Conservation (phyloP, 2,113 vertebrate species). For the Pipra filicauda region DNA sequence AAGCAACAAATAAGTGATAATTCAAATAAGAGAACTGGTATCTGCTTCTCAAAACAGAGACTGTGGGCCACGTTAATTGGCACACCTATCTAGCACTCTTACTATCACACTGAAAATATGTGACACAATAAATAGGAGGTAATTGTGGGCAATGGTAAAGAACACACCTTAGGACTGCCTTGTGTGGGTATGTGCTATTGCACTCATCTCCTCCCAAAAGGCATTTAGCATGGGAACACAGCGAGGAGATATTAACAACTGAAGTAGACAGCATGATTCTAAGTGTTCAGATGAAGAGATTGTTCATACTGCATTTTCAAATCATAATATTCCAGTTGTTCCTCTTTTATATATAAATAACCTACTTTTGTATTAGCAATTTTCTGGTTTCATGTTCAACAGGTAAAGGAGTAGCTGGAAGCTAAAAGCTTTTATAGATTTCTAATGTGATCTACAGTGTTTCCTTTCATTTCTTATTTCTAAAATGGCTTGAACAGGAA, state of each 20-base stretch:
- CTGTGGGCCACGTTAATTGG: background rate
- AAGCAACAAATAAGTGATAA: background rate
- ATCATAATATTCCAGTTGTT: background rate
- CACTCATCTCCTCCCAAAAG: background rate
- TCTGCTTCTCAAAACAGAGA: background rate
- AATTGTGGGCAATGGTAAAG: background rate
- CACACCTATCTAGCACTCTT: background rate
- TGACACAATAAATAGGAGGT: background rate
- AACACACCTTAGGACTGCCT: background rate
- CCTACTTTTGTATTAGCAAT: background rate
- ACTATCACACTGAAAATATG: background rate
- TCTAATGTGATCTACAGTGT: background rate
- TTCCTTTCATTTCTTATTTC: background rate
- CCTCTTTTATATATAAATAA: background rate
- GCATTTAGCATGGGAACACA: background rate
- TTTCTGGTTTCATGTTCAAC: background rate
- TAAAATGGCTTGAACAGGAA: constrained; percentile 5
- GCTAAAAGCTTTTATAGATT: background rate
- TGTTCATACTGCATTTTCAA: background rate
- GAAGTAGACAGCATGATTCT: background rate
- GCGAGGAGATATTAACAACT: background rate
- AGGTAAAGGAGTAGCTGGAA: background rate
- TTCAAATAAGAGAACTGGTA: background rate
- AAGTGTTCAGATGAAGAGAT: background rate
- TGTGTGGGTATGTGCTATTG: background rate